Base-by-base conservation (phyloP, 1,140 invertebrate species). In the Bombus superbus region DNA sequence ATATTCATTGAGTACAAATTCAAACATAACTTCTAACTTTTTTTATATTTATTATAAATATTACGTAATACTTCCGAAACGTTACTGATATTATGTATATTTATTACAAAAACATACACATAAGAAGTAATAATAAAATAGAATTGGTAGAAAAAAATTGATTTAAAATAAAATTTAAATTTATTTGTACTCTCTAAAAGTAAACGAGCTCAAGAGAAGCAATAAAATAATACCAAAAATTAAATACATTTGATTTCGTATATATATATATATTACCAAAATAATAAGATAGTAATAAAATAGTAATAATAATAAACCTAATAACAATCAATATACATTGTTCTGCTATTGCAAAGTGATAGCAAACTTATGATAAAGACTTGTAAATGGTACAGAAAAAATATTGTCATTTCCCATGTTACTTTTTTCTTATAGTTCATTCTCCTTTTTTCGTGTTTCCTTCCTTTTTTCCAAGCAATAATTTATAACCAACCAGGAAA, bases 141-240 rank as follows among this genome's bases (percentile, higher is more conserved):
- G 80, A 57, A 87, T 62, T 57, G 2, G 35, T 35, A 9, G 8
- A 6, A 84, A 68, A 75, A 57, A 35, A 57, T 57, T 57, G 57
- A 73, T 71, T 78, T 87, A 85, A 85, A 82, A 57, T 64, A 68
- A 85, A 69, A 89, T 69, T 47, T 81, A 47, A 80, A 80, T 91
- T 81, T 91, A 91, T 91, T 90, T 90, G 89, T 89, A 90, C 81
- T 62, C 9, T 59, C 11, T 72, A 85, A 82, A 25, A 72, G 69
- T 86, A 88, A 35, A 83, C 62, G 25, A 40, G 35, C 68, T 85
- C 69, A 74, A 79, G 66, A 85, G 73, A 79, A 83, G 68, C 69
- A 64, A 57, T 75, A 85, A 80, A 71, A 73, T 91, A 91, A 86
- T 90, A 81, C 71, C 73, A 78, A 59, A 86, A 89, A 80, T 83